Percentiles rank a stretch among this genome's conserved stretches.
phyloP scores from a whole-genome alignment of 2,888 invertebrate species.

The Prosopocoilus inquinatus region DNA sequence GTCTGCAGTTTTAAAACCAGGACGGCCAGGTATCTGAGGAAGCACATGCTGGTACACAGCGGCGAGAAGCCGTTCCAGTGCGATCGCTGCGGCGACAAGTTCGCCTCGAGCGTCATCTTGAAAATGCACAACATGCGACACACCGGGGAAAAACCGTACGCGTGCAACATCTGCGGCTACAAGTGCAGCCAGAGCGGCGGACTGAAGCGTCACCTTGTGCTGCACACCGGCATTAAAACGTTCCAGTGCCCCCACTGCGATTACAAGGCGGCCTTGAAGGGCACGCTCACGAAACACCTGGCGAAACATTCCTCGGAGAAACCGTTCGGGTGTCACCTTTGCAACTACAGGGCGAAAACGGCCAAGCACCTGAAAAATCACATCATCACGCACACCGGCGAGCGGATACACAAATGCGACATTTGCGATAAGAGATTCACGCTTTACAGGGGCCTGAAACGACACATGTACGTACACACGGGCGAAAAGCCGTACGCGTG shows the following conservation, averaged over 20 bases:
- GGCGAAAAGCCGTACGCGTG: slow-evolving; percentile 25
- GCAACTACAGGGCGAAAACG: slow-evolving; percentile 4
- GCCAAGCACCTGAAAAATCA: neutral
- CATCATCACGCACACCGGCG: slow-evolving; percentile 4
- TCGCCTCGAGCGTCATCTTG: neutral
- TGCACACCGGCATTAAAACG: slow-evolving; percentile 14
- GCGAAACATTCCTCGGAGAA: slow-evolving; percentile 3
- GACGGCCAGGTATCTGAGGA: no score
- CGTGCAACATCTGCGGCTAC: slow-evolving; percentile 10
- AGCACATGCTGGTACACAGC: neutral
- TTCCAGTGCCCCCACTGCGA: slow-evolving; percentile 10
- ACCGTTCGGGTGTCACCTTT: slow-evolving; percentile 14
- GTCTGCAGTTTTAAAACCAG: neutral
- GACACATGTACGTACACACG: slow-evolving; percentile 24
- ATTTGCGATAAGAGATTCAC: slow-evolving; percentile 25
- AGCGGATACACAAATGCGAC: slow-evolving; percentile 8
- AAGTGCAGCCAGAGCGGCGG: slow-evolving; percentile 15
- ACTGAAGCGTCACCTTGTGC: neutral
- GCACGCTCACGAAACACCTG: slow-evolving; percentile 5
- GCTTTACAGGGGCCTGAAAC: slow-evolving; percentile 23
- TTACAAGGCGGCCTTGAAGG: slow-evolving; percentile 1
- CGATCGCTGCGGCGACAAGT: slow-evolving; percentile 5
- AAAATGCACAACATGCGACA: neutral
- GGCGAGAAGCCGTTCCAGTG: slow-evolving; percentile 1
- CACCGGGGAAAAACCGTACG: slow-evolving; percentile 2